A percentile compares a stretch with the other conserved stretches of the same genome.
Evolutionary conservation across 2,888 invertebrate species (phyloP).

Genomic region (Yponomeuta plumbellus): DNA sequence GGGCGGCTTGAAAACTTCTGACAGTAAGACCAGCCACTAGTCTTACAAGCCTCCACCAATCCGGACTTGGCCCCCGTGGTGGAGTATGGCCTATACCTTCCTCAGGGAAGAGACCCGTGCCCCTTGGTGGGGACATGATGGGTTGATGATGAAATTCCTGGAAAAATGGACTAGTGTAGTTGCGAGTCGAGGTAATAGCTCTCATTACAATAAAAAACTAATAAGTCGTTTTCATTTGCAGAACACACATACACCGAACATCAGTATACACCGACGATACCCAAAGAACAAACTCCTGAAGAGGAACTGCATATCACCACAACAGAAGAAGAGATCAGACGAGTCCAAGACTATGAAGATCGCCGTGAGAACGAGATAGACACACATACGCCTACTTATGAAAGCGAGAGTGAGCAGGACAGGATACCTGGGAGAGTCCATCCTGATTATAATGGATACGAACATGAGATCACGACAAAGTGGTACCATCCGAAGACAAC

Average conservation of each 20-base stretch:
- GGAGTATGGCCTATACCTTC: no score
- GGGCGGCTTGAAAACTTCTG: no score
- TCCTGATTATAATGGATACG: slow-evolving; percentile 63
- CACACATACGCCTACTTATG: slow-evolving; percentile 52
- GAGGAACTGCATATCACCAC: slow-evolving; percentile 37
- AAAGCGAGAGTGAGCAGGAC: slow-evolving; percentile 32
- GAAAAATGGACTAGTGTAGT: no score
- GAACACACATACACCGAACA: slow-evolving; percentile 54
- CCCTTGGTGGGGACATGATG: no score
- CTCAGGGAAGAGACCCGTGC: no score
- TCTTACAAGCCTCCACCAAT: no score
- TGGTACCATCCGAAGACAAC: slow-evolving; percentile 69
- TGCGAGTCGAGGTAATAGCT: no score
- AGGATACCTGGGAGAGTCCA: slow-evolving; percentile 46
- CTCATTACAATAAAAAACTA: no score
- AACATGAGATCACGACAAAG: slow-evolving; percentile 61
- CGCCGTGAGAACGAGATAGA: slow-evolving; percentile 51
- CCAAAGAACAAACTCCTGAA: slow-evolving; percentile 45
- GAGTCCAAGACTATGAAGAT: slow-evolving; percentile 60
- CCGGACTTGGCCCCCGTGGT: no score
- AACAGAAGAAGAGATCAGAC: slow-evolving; percentile 68
- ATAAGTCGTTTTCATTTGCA: slow-evolving; percentile 27
- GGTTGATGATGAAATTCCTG: no score
- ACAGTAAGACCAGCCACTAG: no score
- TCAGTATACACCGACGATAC: slow-evolving; percentile 55